A percentile compares a stretch with the other conserved stretches of the same genome.
Evolutionary conservation across 2,888 invertebrate genomes (phyloP).

Genomic region (Cheilosia vulpina): DNA sequence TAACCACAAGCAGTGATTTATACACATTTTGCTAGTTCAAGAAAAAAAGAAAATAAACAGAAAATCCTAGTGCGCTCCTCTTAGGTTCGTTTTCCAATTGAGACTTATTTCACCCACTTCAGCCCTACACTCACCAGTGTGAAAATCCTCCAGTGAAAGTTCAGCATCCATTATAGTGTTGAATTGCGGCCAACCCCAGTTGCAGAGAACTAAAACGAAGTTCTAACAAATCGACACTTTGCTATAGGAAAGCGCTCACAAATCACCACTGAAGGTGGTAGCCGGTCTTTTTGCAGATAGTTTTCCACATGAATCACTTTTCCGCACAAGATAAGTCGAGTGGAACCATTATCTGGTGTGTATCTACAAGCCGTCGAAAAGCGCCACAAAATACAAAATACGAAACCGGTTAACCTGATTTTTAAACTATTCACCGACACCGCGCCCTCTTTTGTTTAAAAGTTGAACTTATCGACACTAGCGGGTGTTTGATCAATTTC

Average conservation of each 20-base stretch:
- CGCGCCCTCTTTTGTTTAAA: slow-evolving; percentile 20
- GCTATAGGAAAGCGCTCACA: slow-evolving; percentile 57
- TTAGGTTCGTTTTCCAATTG: slow-evolving; percentile 36
- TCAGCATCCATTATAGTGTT: slow-evolving; percentile 66
- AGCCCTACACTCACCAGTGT: slow-evolving; percentile 55
- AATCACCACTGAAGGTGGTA: slow-evolving; percentile 49
- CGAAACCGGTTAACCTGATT: slow-evolving; percentile 47
- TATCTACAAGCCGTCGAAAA: neutral
- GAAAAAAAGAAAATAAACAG: slow-evolving; percentile 1
- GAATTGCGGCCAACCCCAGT: slow-evolving; percentile 6
- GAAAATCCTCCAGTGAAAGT: slow-evolving; percentile 67
- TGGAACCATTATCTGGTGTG: neutral
- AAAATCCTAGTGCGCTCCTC: neutral
- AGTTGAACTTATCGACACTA: slow-evolving; percentile 11
- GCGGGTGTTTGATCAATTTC: slow-evolving; percentile 68
- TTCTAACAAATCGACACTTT: slow-evolving; percentile 66
- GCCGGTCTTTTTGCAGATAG: slow-evolving; percentile 5
- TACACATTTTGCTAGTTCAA: neutral
- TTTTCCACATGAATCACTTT: slow-evolving; percentile 47
- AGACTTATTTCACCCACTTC: slow-evolving; percentile 37
- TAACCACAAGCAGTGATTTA: neutral
- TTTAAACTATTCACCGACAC: slow-evolving; percentile 5
- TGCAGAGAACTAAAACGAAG: slow-evolving; percentile 10
- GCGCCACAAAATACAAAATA: neutral
- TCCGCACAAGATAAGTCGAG: slow-evolving; percentile 37